Evolutionary conservation across 2,888 invertebrate species (phyloP), one percentile per base, ranked within the genome.

Genomic region (Polyploca ridens): DNA sequence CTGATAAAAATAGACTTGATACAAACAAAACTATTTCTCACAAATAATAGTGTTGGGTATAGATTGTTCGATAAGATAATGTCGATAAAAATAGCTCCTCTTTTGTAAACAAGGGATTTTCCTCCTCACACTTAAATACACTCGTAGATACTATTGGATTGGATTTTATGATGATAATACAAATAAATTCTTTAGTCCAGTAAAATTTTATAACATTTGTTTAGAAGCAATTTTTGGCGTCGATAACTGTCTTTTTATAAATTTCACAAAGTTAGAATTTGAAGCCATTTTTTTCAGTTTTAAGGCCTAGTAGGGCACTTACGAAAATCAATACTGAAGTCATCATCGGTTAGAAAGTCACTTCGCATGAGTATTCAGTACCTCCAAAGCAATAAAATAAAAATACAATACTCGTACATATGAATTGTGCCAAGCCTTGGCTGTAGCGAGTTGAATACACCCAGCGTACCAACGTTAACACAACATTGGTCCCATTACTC

Each of bases 401-500:
- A 44, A 13, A 14, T 44, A 14, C 3, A 41, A 41, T 8, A 41
- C 27, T 27, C 27, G 27, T 27, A 27, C 1, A 44, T 0, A 13
- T 44, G 14, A 14, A 14, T 14, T 14, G 13, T 14, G 13, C 14
- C 44, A 14, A 44, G 44, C 0, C 8, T 41, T 11, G 3, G 41
- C 3, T 44, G 6, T 14, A 44, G 44, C 44, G 44, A 44, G 14
- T 44, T 14, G 6, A 38, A 38, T 6, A 44, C 14, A 14, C 44
- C 44, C 35, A 59, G 38, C 38, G 60, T 19, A 60, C 60, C n/a
- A 60, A 59, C 35, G 10, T 35, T 35, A 35, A n/a, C 60, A 79
- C 72, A 74, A 75, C 75, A 76, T 68, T 75, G 69, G 69, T 68
- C 66, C 72, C 71, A 76, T 77, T 75, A 76, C 67, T 72, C 65